phyloP scores from a whole-genome alignment of 2,797 vertebrate species.

The Acrossocheilus fasciatus region DNA sequence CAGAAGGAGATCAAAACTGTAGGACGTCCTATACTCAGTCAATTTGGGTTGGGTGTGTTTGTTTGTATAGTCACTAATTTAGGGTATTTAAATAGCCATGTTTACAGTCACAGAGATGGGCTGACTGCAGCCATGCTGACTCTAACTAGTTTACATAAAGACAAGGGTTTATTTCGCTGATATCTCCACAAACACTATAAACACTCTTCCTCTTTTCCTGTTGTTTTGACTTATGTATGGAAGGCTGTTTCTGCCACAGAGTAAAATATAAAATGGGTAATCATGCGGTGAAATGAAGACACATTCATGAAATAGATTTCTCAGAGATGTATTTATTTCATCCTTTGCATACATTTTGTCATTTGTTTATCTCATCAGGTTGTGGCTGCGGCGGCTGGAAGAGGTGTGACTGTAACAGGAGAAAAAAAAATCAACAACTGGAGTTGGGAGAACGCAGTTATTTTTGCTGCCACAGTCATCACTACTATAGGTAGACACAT shows the following conservation, averaged over 20 bases:
- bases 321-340: background rate
- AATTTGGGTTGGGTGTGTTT: conserved; percentile 29
- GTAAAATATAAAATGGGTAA: background rate
- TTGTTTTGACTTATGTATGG: conserved; percentile 7
- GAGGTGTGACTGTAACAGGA: conserved; percentile 90
- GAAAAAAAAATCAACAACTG: conserved; percentile 87
- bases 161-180: background rate
- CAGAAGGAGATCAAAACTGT: background rate
- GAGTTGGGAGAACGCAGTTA: conserved; percentile 93
- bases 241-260: background rate
- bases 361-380: conserved; percentile 70
- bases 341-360: background rate
- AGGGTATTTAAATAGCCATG: conserved; percentile 20
- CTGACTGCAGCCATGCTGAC: background rate
- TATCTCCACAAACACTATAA: background rate
- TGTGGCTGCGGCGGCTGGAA: conserved; percentile 87
- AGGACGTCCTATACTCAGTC: background rate
- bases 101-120: background rate
- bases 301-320: background rate
- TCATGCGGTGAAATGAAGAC: background rate
- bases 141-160: background rate
- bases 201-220: conserved; percentile 24
- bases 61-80: background rate
- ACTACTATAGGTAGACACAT: conserved; percentile 83
- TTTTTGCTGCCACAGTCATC: conserved; percentile 95